These are phyloP conservation scores for Pteria penguin DNA, from an alignment of 2,888 invertebrate species.

Conservation along the genomic window DNA sequence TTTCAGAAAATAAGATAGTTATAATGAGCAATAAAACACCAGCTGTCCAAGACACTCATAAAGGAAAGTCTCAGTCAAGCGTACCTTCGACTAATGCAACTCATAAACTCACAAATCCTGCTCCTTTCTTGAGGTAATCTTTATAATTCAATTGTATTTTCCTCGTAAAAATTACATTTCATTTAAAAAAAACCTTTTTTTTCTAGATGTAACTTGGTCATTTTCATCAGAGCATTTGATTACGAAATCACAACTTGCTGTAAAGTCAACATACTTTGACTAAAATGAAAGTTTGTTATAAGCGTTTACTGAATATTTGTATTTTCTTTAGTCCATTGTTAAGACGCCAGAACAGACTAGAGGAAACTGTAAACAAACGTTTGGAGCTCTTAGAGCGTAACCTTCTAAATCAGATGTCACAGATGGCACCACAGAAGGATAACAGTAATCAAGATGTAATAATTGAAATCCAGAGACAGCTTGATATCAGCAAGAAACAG, in stretches of 20 bases:
- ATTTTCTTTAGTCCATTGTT: slow-evolving; percentile 66
- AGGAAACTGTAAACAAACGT: slow-evolving; percentile 60
- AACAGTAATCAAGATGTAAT: slow-evolving; percentile 28
- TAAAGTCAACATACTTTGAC: too few species aligned
- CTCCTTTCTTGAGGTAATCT: slow-evolving; percentile 56
- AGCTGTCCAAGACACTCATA: slow-evolving; percentile 20
- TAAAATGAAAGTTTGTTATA: too few species aligned
- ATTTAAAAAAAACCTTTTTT: neutral
- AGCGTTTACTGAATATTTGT: neutral
- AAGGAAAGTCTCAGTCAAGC: slow-evolving; percentile 48
- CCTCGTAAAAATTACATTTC: neutral
- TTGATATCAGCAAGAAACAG: slow-evolving; percentile 54
- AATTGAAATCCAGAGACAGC: slow-evolving; percentile 55
- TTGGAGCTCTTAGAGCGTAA: slow-evolving; percentile 63
- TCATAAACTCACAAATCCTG: slow-evolving; percentile 23
- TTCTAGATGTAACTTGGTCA: too few species aligned
- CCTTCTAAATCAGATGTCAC: slow-evolving; percentile 54
- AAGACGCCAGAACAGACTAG: slow-evolving; percentile 62
- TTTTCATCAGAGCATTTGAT: too few species aligned
- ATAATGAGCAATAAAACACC: slow-evolving; percentile 33
- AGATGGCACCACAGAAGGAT: slow-evolving; percentile 14
- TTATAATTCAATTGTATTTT: too few species aligned
- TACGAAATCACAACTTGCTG: too few species aligned
- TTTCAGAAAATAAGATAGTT: slow-evolving; percentile 20
- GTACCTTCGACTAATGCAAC: slow-evolving; percentile 22